Base-by-base conservation (phyloP, 2,113 vertebrate species). In the Varanus komodoensis region DNA sequence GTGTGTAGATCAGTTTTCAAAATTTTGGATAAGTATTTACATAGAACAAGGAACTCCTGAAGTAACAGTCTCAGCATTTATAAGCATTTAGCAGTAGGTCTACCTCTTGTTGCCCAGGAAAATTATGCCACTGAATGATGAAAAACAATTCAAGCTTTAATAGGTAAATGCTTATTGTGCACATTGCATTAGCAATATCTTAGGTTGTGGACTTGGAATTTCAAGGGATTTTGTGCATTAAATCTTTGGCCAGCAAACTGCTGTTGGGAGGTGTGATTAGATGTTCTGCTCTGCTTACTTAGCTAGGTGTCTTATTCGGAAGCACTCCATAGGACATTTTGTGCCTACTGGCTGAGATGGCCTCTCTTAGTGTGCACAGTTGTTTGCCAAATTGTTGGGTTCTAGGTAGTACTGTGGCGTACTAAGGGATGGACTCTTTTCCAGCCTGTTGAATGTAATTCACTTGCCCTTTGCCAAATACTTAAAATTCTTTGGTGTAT, bases 21-120 rank as follows among this genome's bases (percentile, higher is more conserved):
- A 73, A 57, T 87, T 6, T 34, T 88, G 77, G 48, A 21, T 86
- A 29, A 50, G 6, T 69, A 91, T 11, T 25, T 38, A 3, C 7
- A 38, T n/a, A 5, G 25, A 69, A 54, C 15, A 15, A 92, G 75
- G 52, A 8, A 0, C 12, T 1, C 61, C 67, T 75, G 9, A 93
- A 91, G 17, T 93, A 44, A 54, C 67, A 38, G 0, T 0, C 6
- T 3, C 0, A 80, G 8, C 88, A 87, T 77, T 88, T 19, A 27
- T 54, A 12, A 38, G 8, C 29, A 82, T 84, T 75, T 84, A 74
- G 87, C 89, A 44, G n/a, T 54, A 89, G 68, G 3, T 2, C 29
- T 88, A 90, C 86, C 15, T 91, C 8, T 74, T 82, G 8, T 89
- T 87, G 52, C 54, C n/a, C 68, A 61, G 32, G 32, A 32, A 52